These are phyloP conservation scores for Marisa cornuarietis DNA, from an alignment of 1,140 invertebrate genomes.

Conservation along the genomic window DNA sequence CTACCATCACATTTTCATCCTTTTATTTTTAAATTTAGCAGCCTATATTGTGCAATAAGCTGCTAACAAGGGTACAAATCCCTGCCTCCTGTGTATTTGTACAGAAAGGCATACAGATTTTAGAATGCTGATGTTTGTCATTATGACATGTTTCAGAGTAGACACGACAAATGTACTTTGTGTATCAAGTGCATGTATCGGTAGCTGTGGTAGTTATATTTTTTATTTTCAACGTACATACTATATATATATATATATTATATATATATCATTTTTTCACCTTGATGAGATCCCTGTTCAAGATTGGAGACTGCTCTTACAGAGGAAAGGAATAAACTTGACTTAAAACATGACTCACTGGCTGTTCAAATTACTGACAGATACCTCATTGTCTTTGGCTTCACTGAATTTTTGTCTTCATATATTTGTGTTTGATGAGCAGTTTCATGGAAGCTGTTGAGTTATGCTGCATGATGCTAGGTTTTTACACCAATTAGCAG, in stretches of 20 bases:
- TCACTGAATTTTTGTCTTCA: too few species aligned
- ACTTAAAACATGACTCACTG: not conserved
- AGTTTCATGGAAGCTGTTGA: too few species aligned
- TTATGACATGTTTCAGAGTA: not conserved
- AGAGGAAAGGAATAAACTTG: slow-evolving; percentile 6
- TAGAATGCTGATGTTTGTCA: not conserved
- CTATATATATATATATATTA: slow-evolving; percentile 3
- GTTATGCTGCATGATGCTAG: too few species aligned
- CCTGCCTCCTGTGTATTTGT: not conserved
- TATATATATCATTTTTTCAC: not conserved
- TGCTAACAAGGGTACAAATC: not conserved
- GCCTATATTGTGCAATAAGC: not conserved
- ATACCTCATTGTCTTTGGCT: too few species aligned
- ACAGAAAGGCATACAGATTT: not conserved
- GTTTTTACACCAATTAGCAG: too few species aligned
- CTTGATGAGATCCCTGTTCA: not conserved
- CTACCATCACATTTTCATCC: not conserved
- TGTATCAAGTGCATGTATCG: slow-evolving; percentile 8
- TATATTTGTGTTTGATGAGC: not conserved
- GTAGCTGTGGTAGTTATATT: not conserved
- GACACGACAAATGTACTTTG: slow-evolving; percentile 8
- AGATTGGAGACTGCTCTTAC: not conserved
- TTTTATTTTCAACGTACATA: slow-evolving; percentile 2
- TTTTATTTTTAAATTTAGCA: not conserved
- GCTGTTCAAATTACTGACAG: not conserved